A percentile compares a stretch with the other conserved stretches of the same genome.
These are phyloP conservation scores for Montifringilla adamsi DNA, from an alignment of 2,113 vertebrate species.

Conservation along the genomic window DNA sequence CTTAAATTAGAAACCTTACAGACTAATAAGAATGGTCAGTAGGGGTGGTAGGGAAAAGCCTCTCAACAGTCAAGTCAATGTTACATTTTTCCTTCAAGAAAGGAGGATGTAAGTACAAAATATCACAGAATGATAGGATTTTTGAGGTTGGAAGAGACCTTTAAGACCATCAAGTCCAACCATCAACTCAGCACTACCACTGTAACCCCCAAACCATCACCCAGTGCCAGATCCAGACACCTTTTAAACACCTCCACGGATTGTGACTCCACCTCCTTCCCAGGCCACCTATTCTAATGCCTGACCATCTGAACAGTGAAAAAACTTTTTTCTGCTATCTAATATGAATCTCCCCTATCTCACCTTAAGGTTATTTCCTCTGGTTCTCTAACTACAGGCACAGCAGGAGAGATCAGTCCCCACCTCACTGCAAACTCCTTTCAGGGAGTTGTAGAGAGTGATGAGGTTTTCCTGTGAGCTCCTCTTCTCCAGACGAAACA, in stretches of 20 bases:
- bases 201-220: background rate
- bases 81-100: background rate
- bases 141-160: background rate
- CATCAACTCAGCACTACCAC: too few species aligned
- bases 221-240: background rate
- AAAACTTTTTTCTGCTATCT: background rate
- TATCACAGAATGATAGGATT: background rate
- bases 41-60: background rate
- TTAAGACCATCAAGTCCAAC: background rate
- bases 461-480: accelerated
- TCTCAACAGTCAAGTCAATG: background rate
- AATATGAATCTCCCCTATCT: background rate
- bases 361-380: background rate
- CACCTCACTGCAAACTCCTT: background rate
- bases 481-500: background rate
- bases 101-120: background rate
- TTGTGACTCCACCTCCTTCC: background rate
- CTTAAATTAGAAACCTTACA: background rate
- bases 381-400: background rate
- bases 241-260: background rate
- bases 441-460: background rate
- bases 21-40: background rate
- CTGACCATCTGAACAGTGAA: background rate
- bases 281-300: background rate
- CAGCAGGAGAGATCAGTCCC: accelerated